phyloP scores from a whole-genome alignment of 1,140 invertebrate species.

The Drepana arcuata region DNA sequence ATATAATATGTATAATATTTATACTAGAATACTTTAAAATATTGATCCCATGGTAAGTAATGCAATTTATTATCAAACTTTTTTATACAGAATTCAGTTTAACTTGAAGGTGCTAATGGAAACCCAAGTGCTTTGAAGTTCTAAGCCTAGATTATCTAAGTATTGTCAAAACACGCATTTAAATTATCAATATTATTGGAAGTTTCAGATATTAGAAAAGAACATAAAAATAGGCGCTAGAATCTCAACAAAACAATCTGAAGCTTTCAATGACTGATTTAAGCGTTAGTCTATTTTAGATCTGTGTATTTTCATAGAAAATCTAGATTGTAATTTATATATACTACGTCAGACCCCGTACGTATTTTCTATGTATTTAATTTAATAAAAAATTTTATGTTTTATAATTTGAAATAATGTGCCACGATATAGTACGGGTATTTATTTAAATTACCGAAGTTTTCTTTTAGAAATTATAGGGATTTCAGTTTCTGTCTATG shows the following conservation, averaged over 20 bases:
- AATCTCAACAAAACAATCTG: conserved; percentile 56
- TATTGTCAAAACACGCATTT: no score
- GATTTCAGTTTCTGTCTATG: background rate
- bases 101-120: no score
- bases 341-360: conserved; percentile 31
- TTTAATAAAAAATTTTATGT: conserved; percentile 15
- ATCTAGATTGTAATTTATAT: no score
- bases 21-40: no score
- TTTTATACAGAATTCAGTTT: conserved; percentile 22
- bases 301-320: conserved; percentile 33
- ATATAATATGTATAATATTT: no score
- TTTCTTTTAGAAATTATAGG: conserved; percentile 13
- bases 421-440: conserved; percentile 57
- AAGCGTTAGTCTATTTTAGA: conserved; percentile 36
- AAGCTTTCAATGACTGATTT: conserved; percentile 64
- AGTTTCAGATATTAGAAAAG: conserved; percentile 54
- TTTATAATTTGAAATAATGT: conserved; percentile 26
- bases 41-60: conserved; percentile 5
- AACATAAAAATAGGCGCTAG: conserved; percentile 42
- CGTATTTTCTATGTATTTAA: conserved; percentile 25
- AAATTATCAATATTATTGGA: conserved; percentile 59
- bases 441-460: conserved; percentile 32
- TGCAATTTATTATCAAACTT: conserved; percentile 7
- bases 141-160: no score
- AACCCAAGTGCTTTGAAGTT: no score